These are phyloP conservation scores for Homalodisca vitripennis DNA, from an alignment of 1,140 invertebrate species.

Conservation along the genomic window DNA sequence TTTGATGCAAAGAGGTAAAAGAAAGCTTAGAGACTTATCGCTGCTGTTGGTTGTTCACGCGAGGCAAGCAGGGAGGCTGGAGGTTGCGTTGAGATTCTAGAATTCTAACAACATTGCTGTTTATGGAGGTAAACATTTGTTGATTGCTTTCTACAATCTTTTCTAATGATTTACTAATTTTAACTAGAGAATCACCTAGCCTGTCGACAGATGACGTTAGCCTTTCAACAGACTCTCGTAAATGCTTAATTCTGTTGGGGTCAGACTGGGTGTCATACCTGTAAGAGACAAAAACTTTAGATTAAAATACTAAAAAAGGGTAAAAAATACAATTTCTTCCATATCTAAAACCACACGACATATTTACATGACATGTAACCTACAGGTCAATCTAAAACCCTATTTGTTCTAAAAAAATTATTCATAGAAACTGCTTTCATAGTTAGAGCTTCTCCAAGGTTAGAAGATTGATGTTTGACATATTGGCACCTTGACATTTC, in stretches of 20 bases:
- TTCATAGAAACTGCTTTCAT: neutral
- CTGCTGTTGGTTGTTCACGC: neutral
- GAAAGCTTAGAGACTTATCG: too few species aligned
- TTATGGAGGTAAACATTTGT: conserved; percentile 3
- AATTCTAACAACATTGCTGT: conserved; percentile 10
- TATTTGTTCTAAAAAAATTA: neutral
- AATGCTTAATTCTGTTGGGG: neutral
- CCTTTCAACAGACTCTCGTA: conserved; percentile 1
- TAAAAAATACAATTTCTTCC: too few species aligned
- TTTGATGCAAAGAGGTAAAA: too few species aligned
- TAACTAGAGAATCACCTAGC: neutral
- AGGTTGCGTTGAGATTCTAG: neutral
- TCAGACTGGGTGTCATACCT: conserved; percentile 4
- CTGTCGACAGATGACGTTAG: conserved; percentile 3
- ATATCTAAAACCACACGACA: neutral
- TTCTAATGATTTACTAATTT: conserved; percentile 6
- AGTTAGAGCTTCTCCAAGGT: neutral
- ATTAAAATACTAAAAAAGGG: neutral
- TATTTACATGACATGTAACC: neutral
- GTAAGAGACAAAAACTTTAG: neutral
- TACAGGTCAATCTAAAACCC: neutral
- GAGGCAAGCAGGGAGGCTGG: neutral
- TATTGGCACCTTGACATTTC: neutral
- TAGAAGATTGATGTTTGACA: neutral
- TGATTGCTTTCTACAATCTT: conserved; percentile 2